Percentiles rank a stretch among this genome's conserved stretches.
These are phyloP conservation scores for Ophion obscuratus DNA, from an alignment of 2,888 invertebrate species.

Conservation along the genomic window DNA sequence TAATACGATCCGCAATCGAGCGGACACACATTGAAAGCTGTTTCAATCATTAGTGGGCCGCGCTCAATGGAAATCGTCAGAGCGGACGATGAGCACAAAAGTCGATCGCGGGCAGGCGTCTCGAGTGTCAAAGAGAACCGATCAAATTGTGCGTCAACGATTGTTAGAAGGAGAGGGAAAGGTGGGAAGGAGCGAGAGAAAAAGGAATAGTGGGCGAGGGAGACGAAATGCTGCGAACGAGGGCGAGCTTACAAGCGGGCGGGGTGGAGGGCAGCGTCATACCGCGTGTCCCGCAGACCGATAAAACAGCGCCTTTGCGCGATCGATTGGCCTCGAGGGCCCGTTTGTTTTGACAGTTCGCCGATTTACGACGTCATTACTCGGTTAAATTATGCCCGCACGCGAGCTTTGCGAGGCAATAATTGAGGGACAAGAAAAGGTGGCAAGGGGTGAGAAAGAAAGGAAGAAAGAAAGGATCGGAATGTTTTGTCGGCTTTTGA, in stretches of 20 bases:
- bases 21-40: slow-evolving; percentile 50
- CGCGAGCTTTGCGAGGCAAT: slow-evolving; percentile 39
- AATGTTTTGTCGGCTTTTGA: slow-evolving; percentile 43
- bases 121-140: slow-evolving; percentile 52
- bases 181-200: neutral
- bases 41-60: neutral
- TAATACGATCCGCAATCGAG: slow-evolving; percentile 69
- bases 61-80: neutral
- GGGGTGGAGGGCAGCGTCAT: slow-evolving; percentile 7
- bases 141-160: slow-evolving; percentile 49
- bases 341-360: slow-evolving; percentile 64
- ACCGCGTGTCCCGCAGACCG: slow-evolving; percentile 45
- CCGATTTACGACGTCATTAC: slow-evolving; percentile 66
- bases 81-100: slow-evolving; percentile 3
- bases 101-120: slow-evolving; percentile 15
- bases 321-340: slow-evolving; percentile 65
- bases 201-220: neutral
- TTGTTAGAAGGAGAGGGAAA: slow-evolving; percentile 1
- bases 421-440: neutral
- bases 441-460: neutral
- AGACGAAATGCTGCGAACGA: slow-evolving; percentile 7
- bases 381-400: slow-evolving; percentile 56
- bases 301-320: slow-evolving; percentile 59
- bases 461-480: neutral
- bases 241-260: slow-evolving; percentile 11